These are phyloP conservation scores for Lathamus discolor DNA, from an alignment of 2,113 vertebrate genomes.

Conservation along the genomic window DNA sequence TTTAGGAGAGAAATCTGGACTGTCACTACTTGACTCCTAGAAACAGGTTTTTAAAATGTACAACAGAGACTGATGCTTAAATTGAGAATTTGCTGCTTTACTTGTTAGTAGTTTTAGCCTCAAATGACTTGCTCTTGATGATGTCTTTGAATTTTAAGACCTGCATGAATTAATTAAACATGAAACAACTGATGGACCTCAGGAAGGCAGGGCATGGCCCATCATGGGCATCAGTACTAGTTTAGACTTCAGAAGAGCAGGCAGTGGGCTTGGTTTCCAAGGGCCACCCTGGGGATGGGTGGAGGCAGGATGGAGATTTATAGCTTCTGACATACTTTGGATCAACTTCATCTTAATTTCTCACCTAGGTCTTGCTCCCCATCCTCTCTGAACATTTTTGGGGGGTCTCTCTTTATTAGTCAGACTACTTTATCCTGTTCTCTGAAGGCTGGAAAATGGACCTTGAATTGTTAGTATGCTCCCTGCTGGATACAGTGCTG, in stretches of 20 bases:
- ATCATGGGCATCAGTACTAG: neutral
- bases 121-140: neutral
- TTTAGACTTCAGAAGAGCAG: neutral
- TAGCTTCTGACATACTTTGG: neutral
- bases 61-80: neutral
- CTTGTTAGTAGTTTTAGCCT: neutral
- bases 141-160: neutral
- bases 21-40: neutral
- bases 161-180: neutral
- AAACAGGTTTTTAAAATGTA: neutral
- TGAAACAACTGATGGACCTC: accelerated
- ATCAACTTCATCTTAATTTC: neutral
- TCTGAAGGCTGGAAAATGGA: neutral
- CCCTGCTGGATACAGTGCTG: neutral
- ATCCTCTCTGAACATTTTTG: neutral
- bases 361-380: neutral
- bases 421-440: neutral
- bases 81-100: neutral
- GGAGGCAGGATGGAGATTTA: neutral
- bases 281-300: neutral
- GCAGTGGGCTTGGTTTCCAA: neutral
- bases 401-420: neutral
- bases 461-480: neutral
- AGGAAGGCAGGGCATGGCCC: neutral
- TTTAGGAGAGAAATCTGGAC: neutral